A percentile compares a stretch with the other conserved stretches of the same genome.
Evolutionary conservation across 2,797 vertebrate genomes (phyloP).

Genomic region (Acropternis orthonyx): DNA sequence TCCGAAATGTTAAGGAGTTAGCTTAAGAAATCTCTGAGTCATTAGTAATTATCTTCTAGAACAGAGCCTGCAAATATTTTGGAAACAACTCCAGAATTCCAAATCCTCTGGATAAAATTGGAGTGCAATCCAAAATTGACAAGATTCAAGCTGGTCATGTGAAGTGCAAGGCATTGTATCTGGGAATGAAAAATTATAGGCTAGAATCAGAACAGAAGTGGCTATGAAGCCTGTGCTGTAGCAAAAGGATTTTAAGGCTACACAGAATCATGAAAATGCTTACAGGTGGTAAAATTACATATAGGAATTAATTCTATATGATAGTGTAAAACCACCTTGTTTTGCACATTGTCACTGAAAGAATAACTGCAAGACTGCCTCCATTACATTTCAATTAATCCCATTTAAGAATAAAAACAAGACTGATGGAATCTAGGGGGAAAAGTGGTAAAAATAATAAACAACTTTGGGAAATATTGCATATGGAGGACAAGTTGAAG

Average conservation of each 20-base stretch:
- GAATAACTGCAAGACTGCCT: neutral
- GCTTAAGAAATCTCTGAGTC: neutral
- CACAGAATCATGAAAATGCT: neutral
- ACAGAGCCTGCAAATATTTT: neutral
- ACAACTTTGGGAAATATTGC: neutral
- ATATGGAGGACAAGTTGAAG: neutral
- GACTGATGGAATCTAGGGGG: neutral
- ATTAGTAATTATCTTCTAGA: neutral
- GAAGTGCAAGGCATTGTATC: neutral
- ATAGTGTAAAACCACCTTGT: neutral
- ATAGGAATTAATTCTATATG: neutral
- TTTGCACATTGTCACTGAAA: neutral
- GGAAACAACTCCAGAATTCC: neutral
- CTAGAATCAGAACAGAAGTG: neutral
- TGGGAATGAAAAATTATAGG: neutral
- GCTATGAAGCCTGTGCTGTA: neutral
- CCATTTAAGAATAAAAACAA: neutral
- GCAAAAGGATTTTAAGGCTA: neutral
- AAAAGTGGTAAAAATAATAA: neutral
- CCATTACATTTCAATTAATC: neutral
- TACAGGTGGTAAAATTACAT: neutral
- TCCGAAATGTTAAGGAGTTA: neutral
- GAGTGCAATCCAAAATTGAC: neutral
- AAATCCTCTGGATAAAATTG: neutral
- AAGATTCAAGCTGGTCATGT: neutral